Conservation (phyloP, 2,888 invertebrate species). For the Plemyria rubiginata region DNA sequence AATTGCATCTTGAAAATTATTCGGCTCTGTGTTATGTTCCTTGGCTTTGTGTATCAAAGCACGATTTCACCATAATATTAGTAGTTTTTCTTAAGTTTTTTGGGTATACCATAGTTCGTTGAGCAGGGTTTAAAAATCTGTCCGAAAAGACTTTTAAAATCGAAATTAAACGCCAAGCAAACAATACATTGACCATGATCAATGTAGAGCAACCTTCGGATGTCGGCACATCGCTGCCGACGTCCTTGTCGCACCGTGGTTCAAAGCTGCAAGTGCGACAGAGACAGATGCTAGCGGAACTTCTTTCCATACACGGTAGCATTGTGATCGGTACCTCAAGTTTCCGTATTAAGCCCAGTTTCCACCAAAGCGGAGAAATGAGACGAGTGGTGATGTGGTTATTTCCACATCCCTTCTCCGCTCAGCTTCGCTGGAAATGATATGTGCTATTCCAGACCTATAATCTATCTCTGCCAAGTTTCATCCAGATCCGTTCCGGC, state of each 20-base stretch:
- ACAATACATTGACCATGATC: conserved; percentile 1
- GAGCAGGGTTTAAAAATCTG: conserved; percentile 1
- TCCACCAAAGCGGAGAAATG: too few relatives aligned
- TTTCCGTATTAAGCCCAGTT: too few relatives aligned
- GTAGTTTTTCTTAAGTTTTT: neutral
- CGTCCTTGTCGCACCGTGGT: neutral
- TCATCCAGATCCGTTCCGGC: too few relatives aligned
- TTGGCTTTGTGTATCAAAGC: neutral
- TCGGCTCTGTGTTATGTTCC: too few relatives aligned
- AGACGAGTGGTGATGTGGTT: too few relatives aligned
- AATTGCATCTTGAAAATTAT: too few relatives aligned
- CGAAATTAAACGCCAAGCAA: neutral
- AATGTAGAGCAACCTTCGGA: neutral
- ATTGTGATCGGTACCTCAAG: too few relatives aligned
- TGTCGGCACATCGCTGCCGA: neutral
- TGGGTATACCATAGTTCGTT: neutral
- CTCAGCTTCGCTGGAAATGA: too few relatives aligned
- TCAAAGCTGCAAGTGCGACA: neutral
- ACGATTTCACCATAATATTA: neutral
- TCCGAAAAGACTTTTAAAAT: conserved; percentile 7
- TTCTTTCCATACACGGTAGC: neutral
- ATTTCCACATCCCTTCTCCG: too few relatives aligned
- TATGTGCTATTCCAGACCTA: too few relatives aligned
- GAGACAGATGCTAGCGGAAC: neutral
- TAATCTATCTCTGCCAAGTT: too few relatives aligned